phyloP scores from a whole-genome alignment of 2,113 vertebrate species.

The Tyrannus savana region DNA sequence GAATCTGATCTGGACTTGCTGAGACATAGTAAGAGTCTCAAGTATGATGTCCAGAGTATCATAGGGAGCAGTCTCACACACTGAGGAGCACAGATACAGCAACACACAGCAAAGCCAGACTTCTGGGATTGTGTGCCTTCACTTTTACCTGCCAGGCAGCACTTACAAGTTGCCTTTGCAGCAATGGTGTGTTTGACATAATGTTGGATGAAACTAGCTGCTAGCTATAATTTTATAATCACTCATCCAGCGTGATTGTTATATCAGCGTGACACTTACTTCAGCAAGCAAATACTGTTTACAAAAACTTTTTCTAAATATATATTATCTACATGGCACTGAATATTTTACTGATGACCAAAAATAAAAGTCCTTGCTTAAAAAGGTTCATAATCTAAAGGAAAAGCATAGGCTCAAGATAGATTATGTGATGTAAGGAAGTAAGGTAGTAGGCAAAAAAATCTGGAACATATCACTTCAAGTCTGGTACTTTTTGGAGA shows the following conservation, averaged over 20 bases:
- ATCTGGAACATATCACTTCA: background rate
- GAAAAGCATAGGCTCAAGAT: background rate
- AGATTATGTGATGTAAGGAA: background rate
- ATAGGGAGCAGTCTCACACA: background rate
- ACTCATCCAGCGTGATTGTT: background rate
- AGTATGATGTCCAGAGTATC: background rate
- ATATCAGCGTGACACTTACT: background rate
- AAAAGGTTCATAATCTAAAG: background rate
- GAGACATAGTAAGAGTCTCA: background rate
- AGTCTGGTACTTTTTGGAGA: background rate
- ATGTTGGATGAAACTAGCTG: background rate
- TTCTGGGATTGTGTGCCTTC: background rate
- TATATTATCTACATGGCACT: background rate
- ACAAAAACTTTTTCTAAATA: background rate
- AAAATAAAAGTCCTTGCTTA: background rate
- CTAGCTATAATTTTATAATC: background rate
- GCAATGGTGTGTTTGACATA: background rate
- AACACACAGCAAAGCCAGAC: background rate
- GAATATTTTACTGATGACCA: background rate
- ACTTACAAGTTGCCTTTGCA: background rate
- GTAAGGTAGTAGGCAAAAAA: background rate
- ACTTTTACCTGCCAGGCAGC: background rate
- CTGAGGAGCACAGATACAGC: fast-evolving
- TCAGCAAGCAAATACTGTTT: background rate
- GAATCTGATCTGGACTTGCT: background rate